These are phyloP conservation scores for Raja brachyura DNA, from an alignment of 2,113 vertebrate genomes.

Conservation along the genomic window DNA sequence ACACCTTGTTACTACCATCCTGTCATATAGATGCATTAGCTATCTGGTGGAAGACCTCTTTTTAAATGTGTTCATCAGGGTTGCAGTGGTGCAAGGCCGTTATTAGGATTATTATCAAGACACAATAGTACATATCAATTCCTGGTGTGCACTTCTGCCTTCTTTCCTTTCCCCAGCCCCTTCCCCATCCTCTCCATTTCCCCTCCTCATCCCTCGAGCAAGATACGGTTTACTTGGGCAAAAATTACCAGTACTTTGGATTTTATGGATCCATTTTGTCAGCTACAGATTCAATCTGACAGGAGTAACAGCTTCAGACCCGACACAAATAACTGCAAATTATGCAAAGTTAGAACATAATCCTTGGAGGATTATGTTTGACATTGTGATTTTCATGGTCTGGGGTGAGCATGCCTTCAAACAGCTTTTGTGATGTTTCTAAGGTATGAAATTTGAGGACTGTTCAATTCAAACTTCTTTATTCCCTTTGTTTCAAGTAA, in stretches of 20 bases:
- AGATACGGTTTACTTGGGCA: neutral
- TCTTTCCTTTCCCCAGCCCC: neutral
- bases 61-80: neutral
- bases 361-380: neutral
- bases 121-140: neutral
- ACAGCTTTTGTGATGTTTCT: constrained; percentile 28
- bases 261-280: neutral
- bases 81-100: neutral
- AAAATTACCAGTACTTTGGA: neutral
- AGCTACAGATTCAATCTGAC: neutral
- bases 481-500: constrained; percentile 16
- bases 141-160: too few relatives aligned
- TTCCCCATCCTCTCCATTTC: too few relatives aligned
- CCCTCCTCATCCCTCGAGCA: too few relatives aligned
- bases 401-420: neutral
- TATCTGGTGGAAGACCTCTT: neutral
- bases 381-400: neutral
- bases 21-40: too few relatives aligned
- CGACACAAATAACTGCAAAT: constrained; percentile 23
- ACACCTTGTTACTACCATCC: neutral
- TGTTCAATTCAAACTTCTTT: constrained; percentile 1
- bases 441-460: constrained; percentile 17
- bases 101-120: neutral
- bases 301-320: neutral
- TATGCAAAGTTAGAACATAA: neutral